Conservation (phyloP, 2,888 invertebrate genomes). For the Melanophora roralis region DNA sequence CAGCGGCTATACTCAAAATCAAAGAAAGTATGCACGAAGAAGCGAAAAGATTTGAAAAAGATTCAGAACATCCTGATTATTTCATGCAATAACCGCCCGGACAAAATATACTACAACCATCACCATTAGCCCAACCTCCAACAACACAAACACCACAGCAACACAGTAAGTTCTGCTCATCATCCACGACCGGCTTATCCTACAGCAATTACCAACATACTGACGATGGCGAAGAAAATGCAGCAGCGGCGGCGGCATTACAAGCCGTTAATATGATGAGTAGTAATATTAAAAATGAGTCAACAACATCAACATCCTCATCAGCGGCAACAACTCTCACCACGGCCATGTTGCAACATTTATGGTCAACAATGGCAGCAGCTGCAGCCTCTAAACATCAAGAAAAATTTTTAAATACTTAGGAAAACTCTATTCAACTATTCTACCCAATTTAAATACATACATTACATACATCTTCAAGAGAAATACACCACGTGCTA, state of each 20-base stretch:
- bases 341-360: constrained; percentile 60
- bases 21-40: constrained; percentile 99
- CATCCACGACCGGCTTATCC: constrained; percentile 4
- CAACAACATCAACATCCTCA: constrained; percentile 39
- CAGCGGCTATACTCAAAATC: constrained; percentile 99
- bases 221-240: constrained; percentile 60
- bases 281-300: constrained; percentile 17
- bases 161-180: constrained; percentile 32
- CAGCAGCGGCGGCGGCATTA: constrained; percentile 68
- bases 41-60: constrained; percentile 99
- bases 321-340: constrained; percentile 43
- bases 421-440: constrained; percentile 25
- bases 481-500: constrained; percentile 9
- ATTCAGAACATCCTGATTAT: constrained; percentile 97
- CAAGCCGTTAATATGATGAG: constrained; percentile 61
- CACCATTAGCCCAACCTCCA: constrained; percentile 48
- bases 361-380: constrained; percentile 60
- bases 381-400: constrained; percentile 59
- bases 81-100: constrained; percentile 90
- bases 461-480: no score
- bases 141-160: constrained; percentile 46
- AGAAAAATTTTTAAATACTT: constrained; percentile 47
- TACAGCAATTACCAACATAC: constrained; percentile 33
- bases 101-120: constrained; percentile 36
- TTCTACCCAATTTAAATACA: background rate